Evolutionary conservation across 1,140 invertebrate species (phyloP), one percentile per base, ranked within the genome.

Genomic region (Artemia franciscana): DNA sequence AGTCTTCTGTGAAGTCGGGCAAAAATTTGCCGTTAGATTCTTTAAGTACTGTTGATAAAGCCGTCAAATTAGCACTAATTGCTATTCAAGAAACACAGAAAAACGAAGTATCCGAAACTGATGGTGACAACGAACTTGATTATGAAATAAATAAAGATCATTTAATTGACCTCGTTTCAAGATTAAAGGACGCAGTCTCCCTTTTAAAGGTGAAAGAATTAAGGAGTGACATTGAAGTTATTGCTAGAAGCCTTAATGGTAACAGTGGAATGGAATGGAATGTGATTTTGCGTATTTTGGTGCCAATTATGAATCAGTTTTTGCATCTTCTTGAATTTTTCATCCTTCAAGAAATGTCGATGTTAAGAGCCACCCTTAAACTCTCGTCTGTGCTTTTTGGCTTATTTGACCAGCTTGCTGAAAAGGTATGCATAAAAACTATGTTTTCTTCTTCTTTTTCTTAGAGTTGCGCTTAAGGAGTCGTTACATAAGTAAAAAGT

Each of bases 371-470:
- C 0, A 83, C 83, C 3, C 82, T 82, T 62, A 95, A 95, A 75
- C 80, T 94, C 70, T 73, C 86, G 5, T 86, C 86, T 4, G 79
- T 91, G 2, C 76, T 96, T 26, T 71, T 91, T 23, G 84, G 82
- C 60, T 81, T 93, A 5, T 96, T 95, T 70, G 79, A 84, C 0
- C 85, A 92, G 64, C 75, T 96, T 2, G 80, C 84, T 23, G 76
- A 79, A 26, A 93, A 94, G 77, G 83, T 80, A 73, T 71, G 62
- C 61, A 25, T 65, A 63, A 66, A 62, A 57, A 63, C 27, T 63
- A 39, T 65, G 60, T 62, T 59, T 59, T 39, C 62, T 63, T 18
- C 25, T 60, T 57, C 25, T 63, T 63, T 56, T 62, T 51, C 2
- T 51, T 62, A n/a, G n/a, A n/a, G n/a, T n/a, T n/a, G n/a, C n/a